These are phyloP conservation scores for Elgaria multicarinata DNA, from an alignment of 2,113 vertebrate species.

Conservation along the genomic window DNA sequence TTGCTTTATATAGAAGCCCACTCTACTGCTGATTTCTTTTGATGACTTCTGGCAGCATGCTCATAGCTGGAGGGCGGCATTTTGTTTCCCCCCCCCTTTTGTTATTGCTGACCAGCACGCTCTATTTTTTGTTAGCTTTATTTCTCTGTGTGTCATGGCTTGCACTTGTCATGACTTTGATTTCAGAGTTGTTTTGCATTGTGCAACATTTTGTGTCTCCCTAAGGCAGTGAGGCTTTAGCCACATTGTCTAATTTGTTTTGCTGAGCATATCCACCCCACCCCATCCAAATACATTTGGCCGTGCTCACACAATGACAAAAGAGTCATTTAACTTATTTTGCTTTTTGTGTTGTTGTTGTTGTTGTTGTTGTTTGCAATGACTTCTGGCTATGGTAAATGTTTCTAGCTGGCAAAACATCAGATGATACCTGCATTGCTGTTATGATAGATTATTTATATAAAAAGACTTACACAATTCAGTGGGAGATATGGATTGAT, in stretches of 20 bases:
- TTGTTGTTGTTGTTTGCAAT: constrained; percentile 30
- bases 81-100: constrained; percentile 35
- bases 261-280: constrained; percentile 51
- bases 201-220: constrained; percentile 55
- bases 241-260: constrained; percentile 52
- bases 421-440: no score
- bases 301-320: background rate
- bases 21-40: background rate
- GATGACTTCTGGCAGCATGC: background rate
- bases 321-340: background rate
- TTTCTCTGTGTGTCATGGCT: constrained; percentile 43
- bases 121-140: constrained; percentile 1
- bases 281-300: background rate
- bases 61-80: constrained; percentile 24
- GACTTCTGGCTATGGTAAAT: constrained; percentile 13
- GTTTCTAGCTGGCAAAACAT: constrained; percentile 17
- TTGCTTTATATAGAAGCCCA: background rate
- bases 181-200: constrained; percentile 25
- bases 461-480: background rate
- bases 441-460: background rate
- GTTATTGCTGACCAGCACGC: constrained; percentile 31
- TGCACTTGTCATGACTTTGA: constrained; percentile 33
- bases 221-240: constrained; percentile 44
- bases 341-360: constrained; percentile 28
- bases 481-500: background rate